Evolutionary conservation across 2,888 invertebrate genomes (phyloP), one percentile per base, ranked within the genome.

Genomic region (Synanthedon vespiformis): DNA sequence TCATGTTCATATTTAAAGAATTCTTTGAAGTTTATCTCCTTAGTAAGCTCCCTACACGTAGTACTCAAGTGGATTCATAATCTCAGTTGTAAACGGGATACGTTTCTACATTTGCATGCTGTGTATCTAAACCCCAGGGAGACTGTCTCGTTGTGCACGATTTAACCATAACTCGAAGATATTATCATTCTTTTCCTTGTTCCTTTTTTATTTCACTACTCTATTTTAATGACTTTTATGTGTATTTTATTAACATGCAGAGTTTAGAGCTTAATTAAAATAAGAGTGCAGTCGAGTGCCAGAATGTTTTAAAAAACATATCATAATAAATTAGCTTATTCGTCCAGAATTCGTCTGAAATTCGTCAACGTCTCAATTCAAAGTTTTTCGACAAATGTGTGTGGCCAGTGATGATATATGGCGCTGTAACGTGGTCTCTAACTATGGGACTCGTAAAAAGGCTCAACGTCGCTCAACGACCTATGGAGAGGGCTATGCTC

Each of bases 81-180:
- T 63, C 61, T 61, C 55, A 52, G 60, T 58, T 59, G 65, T 67
- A 68, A 70, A 69, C 62, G 62, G 58, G 67, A 66, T 63, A 66
- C 68, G 69, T 67, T 67, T 59, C 68, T 69, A 65, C 68, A 74
- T 73, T 70, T 67, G 63, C 68, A 71, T 74, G 67, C 73, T 61
- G 55, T 61, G 61, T 56, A 59, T 58, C 53, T 53, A 41, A 47
- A 4, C 55, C 48, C 54, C 50, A 53, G 58, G 58, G 54, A 56
- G 34, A 12, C 41, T 22, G 58, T 57, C 57, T 52, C 58, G 56
- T 60, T 58, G 65, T 64, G 61, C 74, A 74, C 72, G 72, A 63
- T 62, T 61, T 61, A 47, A 58, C 65, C 59, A 68, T 71, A 71
- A 71, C 58, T 69, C 62, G 55, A 54, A 55, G 56, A 61, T 54